These are phyloP conservation scores for Naso thynnoides DNA, from an alignment of 2,797 vertebrate species.

Conservation along the genomic window DNA sequence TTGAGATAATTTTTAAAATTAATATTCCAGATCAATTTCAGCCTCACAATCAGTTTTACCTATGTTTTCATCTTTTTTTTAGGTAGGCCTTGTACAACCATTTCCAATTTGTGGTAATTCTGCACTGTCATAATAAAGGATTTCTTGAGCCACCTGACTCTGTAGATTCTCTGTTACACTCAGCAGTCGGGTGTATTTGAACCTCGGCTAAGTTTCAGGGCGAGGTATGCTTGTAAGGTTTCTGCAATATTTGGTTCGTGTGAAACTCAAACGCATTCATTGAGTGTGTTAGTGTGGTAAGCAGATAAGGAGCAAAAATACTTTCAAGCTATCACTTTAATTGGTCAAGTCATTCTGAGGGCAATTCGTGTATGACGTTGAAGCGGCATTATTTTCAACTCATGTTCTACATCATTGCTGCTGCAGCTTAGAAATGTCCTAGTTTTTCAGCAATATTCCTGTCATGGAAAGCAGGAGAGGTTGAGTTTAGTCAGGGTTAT, in stretches of 20 bases:
- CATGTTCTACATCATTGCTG: neutral
- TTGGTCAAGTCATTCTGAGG: neutral
- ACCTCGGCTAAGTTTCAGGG: neutral
- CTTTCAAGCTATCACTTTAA: conserved; percentile 20
- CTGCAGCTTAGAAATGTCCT: neutral
- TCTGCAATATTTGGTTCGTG: neutral
- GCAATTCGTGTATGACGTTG: neutral
- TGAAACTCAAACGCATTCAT: neutral
- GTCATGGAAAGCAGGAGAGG: neutral
- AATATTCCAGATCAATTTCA: neutral
- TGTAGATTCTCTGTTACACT: neutral
- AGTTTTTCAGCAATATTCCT: conserved; percentile 8
- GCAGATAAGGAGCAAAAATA: neutral
- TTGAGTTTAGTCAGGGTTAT: conserved; percentile 14
- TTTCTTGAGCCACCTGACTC: neutral
- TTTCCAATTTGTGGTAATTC: neutral
- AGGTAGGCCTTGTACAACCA: neutral
- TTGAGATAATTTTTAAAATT: neutral
- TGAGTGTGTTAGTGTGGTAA: neutral
- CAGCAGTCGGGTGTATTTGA: neutral
- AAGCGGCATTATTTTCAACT: conserved; percentile 1
- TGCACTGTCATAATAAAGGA: neutral
- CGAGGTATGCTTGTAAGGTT: neutral
- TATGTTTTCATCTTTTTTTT: neutral
- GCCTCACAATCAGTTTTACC: neutral